These are phyloP conservation scores for Murina feae DNA, from an alignment of 2,113 vertebrate species.

Conservation along the genomic window DNA sequence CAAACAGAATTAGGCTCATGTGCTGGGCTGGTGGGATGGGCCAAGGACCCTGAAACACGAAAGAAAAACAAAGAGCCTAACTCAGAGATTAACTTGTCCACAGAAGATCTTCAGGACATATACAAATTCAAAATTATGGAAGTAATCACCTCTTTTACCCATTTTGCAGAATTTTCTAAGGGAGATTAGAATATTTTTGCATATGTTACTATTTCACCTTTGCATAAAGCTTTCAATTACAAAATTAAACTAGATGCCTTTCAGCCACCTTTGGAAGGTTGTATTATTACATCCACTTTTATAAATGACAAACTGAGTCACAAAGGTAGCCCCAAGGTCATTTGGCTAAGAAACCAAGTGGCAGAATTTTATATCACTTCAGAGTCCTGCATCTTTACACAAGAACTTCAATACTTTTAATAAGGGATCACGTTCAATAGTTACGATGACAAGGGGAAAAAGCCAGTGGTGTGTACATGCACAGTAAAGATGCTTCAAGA, in stretches of 20 bases:
- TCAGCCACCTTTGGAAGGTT: not conserved
- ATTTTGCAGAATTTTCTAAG: not conserved
- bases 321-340: not conserved
- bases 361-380: not conserved
- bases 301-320: not conserved
- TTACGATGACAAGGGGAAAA: not conserved
- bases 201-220: not conserved
- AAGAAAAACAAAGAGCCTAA: conserved; percentile 43
- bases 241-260: not conserved
- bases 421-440: not conserved
- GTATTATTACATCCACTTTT: not conserved
- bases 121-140: not conserved
- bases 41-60: conserved; percentile 51
- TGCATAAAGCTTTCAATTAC: not conserved
- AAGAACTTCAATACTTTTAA: not conserved
- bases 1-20: conserved; percentile 68
- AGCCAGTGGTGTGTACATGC: not conserved
- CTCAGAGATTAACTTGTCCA: not conserved
- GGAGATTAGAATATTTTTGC: not conserved
- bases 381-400: not conserved
- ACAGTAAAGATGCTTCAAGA: not conserved
- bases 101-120: not conserved
- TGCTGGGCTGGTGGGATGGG: conserved; percentile 61
- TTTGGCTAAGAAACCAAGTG: not conserved
- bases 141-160: not conserved